Evolutionary conservation across 2,888 invertebrate species (phyloP).

Genomic region (Acleris emargana): DNA sequence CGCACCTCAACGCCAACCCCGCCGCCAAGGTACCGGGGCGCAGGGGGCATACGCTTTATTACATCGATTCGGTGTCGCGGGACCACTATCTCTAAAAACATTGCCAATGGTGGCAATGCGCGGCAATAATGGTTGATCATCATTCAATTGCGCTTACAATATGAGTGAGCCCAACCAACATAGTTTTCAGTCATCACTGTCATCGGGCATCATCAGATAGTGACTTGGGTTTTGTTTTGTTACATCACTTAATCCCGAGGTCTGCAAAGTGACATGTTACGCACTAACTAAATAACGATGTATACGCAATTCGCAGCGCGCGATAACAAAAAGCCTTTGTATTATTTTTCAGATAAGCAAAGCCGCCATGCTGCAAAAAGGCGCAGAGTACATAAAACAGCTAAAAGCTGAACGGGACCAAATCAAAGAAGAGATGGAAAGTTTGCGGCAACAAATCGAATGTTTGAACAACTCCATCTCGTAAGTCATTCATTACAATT

Average conservation of each 20-base stretch:
- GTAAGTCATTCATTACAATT: conserved; percentile 75
- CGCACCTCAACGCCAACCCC: conserved; percentile 94
- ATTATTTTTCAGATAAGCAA: conserved; percentile 88
- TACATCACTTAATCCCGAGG: background rate
- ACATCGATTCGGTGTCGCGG: too few species aligned
- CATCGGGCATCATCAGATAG: too few species aligned
- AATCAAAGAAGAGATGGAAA: conserved; percentile 95
- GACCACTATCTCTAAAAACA: too few species aligned
- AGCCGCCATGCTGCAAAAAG: conserved; percentile 98
- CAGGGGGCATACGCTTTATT: too few species aligned
- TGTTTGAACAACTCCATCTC: conserved; percentile 94
- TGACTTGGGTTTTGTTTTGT: too few species aligned
- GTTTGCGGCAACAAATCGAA: conserved; percentile 94
- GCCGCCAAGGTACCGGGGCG: conserved; percentile 88
- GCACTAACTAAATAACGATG: background rate
- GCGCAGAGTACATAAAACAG: conserved; percentile 97
- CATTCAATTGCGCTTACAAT: too few species aligned
- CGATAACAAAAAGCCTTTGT: background rate
- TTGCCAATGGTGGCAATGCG: too few species aligned
- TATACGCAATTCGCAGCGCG: background rate
- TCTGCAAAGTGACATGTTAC: background rate
- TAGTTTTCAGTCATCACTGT: too few species aligned
- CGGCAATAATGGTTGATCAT: too few species aligned
- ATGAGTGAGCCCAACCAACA: too few species aligned
- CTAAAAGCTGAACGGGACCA: conserved; percentile 92